A percentile compares a stretch with the other conserved stretches of the same genome.
Conservation (phyloP, 2,113 vertebrate species). For the Canis aureus region DNA sequence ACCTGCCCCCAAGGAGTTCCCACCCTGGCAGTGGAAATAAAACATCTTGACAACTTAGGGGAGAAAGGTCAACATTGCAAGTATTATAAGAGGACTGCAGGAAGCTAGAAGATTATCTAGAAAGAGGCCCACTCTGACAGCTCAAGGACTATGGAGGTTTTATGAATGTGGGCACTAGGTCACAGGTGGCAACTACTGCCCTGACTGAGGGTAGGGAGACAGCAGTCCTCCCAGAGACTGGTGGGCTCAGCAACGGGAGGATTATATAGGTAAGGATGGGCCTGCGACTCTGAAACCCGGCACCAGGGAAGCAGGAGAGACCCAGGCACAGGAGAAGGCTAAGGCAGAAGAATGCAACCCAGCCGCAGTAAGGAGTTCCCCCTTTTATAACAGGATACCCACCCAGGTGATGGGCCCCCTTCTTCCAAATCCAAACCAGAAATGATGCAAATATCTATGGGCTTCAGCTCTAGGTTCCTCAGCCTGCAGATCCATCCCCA, state of each 20-base stretch:
- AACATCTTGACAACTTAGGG: not conserved
- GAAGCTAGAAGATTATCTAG: not conserved
- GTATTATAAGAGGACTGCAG: not conserved
- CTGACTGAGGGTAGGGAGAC: not conserved
- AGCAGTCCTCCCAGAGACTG: not conserved
- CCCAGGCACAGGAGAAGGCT: not conserved
- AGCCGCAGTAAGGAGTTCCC: not conserved
- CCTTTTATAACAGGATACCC: not conserved
- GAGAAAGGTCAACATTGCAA: not conserved
- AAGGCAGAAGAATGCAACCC: not conserved
- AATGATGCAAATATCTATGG: not conserved
- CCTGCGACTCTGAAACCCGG: not conserved
- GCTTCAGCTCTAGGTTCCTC: not conserved
- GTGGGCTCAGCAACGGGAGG: not conserved
- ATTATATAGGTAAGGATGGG: not conserved
- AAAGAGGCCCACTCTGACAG: not conserved
- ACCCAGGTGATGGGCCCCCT: not conserved
- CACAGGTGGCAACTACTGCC: rapidly evolving
- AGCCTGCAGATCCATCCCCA: not conserved
- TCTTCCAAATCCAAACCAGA: not conserved
- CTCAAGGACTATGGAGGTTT: not conserved
- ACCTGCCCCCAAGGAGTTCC: not conserved
- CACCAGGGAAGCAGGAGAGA: not conserved
- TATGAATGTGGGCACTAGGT: not conserved
- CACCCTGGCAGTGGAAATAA: not conserved